Percentiles rank a stretch among this genome's conserved stretches.
These are phyloP conservation scores for Coremacera marginata DNA, from an alignment of 2,888 invertebrate species.

Conservation along the genomic window DNA sequence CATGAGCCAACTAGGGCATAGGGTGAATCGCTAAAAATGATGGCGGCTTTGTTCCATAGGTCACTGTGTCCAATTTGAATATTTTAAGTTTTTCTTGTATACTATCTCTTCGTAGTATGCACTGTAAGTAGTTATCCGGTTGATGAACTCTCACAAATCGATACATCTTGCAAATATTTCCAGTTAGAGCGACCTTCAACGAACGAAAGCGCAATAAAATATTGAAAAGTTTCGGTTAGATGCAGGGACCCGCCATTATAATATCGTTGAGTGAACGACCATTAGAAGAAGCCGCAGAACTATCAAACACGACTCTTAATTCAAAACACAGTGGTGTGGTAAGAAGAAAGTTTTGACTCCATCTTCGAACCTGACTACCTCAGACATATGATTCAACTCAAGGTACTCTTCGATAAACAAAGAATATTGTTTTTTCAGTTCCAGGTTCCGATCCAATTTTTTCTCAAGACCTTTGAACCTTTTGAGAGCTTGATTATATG, in stretches of 20 bases:
- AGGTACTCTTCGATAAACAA: slow-evolving; percentile 37
- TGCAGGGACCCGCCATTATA: slow-evolving; percentile 31
- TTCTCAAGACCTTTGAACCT: slow-evolving; percentile 27
- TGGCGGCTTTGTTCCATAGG: slow-evolving; percentile 38
- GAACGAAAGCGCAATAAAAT: slow-evolving; percentile 38
- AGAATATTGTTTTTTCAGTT: slow-evolving; percentile 34
- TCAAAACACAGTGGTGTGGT: slow-evolving; percentile 36
- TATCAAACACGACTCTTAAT: no score
- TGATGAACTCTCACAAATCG: neutral
- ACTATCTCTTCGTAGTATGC: slow-evolving; percentile 38
- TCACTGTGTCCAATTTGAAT: slow-evolving; percentile 35
- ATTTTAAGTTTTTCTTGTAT: slow-evolving; percentile 31
- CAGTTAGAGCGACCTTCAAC: slow-evolving; percentile 39
- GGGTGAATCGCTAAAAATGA: slow-evolving; percentile 40
- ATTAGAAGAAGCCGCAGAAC: slow-evolving; percentile 16
- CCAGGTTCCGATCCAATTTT: slow-evolving; percentile 30
- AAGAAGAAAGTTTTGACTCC: slow-evolving; percentile 21
- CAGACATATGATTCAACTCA: slow-evolving; percentile 28
- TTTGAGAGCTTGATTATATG: slow-evolving; percentile 31
- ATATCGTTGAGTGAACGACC: slow-evolving; percentile 30
- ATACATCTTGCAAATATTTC: slow-evolving; percentile 31
- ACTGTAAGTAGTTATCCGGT: slow-evolving; percentile 28
- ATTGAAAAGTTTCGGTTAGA: slow-evolving; percentile 37
- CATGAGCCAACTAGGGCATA: slow-evolving; percentile 37
- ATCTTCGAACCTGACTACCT: neutral